phyloP scores from a whole-genome alignment of 2,797 vertebrate species.

The Pangasius sanitwongsei region DNA sequence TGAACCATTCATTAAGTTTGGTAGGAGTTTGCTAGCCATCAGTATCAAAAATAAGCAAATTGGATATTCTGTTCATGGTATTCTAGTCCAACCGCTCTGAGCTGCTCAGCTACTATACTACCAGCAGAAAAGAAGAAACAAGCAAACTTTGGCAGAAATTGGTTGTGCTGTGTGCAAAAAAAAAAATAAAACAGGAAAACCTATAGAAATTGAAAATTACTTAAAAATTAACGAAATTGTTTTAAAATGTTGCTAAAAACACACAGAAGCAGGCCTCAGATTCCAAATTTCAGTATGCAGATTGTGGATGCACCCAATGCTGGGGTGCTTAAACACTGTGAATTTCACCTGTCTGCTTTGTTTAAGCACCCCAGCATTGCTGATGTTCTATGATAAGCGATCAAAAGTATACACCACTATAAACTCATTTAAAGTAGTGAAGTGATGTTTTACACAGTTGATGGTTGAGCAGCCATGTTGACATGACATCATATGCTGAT shows the following conservation, averaged over 20 bases:
- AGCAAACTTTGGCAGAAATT: not conserved
- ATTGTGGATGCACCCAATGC: not conserved
- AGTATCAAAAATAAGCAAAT: slow-evolving; percentile 5
- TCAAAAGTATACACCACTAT: no score
- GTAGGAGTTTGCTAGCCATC: not conserved
- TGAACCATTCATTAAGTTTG: not conserved
- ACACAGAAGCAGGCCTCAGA: not conserved
- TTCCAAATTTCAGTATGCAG: not conserved
- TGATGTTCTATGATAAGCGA: not conserved
- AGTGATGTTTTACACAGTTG: not conserved
- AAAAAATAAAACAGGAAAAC: not conserved
- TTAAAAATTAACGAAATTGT: not conserved
- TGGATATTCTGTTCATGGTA: not conserved
- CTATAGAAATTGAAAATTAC: not conserved
- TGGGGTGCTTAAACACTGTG: not conserved
- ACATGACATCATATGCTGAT: not conserved
- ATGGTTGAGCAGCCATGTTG: not conserved
- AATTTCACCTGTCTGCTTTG: not conserved
- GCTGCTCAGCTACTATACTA: not conserved
- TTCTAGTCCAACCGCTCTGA: not conserved
- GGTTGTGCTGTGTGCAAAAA: not conserved
- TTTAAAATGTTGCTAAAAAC: not conserved
- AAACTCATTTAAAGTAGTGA: not conserved
- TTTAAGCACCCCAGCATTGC: not conserved
- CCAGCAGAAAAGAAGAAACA: not conserved